phyloP scores from a whole-genome alignment of 2,888 invertebrate genomes.

The Eristalis pertinax region DNA sequence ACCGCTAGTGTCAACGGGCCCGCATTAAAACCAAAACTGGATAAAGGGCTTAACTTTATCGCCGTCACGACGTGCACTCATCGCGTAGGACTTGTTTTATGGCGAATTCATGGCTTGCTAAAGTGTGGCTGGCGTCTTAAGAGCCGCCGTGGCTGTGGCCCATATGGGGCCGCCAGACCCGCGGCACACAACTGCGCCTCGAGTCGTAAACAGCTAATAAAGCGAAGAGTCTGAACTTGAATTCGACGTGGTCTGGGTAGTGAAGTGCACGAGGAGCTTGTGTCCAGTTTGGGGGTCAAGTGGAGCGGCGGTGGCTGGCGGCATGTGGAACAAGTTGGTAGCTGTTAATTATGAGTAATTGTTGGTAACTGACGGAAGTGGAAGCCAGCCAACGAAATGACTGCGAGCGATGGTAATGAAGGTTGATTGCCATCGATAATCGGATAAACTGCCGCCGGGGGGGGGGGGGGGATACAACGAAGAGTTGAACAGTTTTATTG shows the following conservation, averaged over 20 bases:
- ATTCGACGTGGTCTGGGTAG: not conserved
- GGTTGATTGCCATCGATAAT: conserved; percentile 39
- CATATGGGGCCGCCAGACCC: not conserved
- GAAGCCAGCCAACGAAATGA: conserved; percentile 13
- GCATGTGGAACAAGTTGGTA: not conserved
- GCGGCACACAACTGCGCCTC: conserved; percentile 4
- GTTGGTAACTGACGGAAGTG: conserved; percentile 34
- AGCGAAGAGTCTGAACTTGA: conserved; percentile 35
- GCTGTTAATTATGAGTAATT: conserved; percentile 32
- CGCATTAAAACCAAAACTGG: conserved; percentile 16
- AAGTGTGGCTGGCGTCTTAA: not conserved
- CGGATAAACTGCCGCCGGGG: not conserved
- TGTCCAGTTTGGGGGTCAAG: conserved; percentile 30
- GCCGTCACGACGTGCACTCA: conserved; percentile 7
- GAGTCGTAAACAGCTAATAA: conserved; percentile 45
- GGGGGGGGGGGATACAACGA: not conserved
- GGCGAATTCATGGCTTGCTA: conserved; percentile 9
- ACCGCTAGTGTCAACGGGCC: conserved; percentile 1
- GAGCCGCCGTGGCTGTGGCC: not conserved
- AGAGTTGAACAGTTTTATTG: not conserved
- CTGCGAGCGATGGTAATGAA: conserved; percentile 12
- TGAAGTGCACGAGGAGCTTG: not conserved
- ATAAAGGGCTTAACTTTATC: conserved; percentile 28
- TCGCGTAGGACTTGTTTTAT: conserved; percentile 29
- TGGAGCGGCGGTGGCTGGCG: not conserved